Base-by-base conservation (phyloP, 2,113 vertebrate genomes). In the Lontra canadensis region DNA sequence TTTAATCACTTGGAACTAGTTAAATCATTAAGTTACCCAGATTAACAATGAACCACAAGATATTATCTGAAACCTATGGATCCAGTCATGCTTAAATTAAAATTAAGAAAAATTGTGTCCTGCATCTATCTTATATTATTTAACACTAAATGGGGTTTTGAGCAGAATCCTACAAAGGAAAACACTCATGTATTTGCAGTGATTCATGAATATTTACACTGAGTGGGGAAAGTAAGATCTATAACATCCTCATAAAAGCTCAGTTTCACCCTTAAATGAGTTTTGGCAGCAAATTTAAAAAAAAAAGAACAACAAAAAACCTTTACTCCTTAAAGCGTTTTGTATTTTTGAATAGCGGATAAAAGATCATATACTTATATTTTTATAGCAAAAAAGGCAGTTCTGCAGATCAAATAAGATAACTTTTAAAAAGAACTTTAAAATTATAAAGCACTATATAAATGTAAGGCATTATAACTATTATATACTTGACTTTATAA, bases 241-340 rank as follows among this genome's bases (percentile, higher is more conserved):
- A 73, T 21, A 71, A 92, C 14, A 86, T 39, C 4, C 14, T 76
- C 21, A 96, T 39, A 83, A 94, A 91, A 92, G 6, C 65, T 85
- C 47, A 83, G 36, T 92, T 96, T 95, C 96, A 11, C 21, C 55
- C 89, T 95, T 81, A 95, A 91, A 88, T 91, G 44, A 96, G 14
- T 94, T 95, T 84, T 85, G 39, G 36, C 31, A 91, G 23, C 12
- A 78, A 67, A 79, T 21, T 88, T 21, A 52, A 49, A 55, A 49
- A 55, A 57, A 87, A 52, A 39, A 42, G 7, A 57, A 18, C 52
- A 15, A 57, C 4, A 59, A 39, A 79, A 73, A 80, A 26, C 5
- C 10, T 80, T 94, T 61, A 17, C 36, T 69, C 7, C 76, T 82
- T 18, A 91, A 42, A 93, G 13, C 9, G 87, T 90, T 83, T 57